Evolutionary conservation across 2,113 vertebrate genomes (phyloP).

Genomic region (Ovibos moschatus): DNA sequence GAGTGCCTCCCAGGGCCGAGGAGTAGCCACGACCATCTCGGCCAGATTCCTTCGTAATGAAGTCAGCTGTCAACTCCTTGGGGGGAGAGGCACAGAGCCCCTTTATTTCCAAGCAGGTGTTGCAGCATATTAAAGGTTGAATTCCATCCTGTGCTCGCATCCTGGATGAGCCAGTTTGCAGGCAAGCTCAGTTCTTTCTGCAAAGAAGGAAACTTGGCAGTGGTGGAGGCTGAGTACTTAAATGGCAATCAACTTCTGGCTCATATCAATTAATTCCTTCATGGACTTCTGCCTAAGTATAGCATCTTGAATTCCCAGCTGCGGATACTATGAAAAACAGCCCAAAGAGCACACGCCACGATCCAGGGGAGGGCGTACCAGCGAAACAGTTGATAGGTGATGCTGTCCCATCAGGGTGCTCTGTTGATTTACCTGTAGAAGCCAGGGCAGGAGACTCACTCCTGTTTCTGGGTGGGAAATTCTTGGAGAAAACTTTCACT

Average conservation of each 20-base stretch:
- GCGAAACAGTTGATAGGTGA: not conserved
- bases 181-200: slow-evolving; percentile 61
- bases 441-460: no score
- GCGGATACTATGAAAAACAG: slow-evolving; percentile 44
- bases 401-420: not conserved
- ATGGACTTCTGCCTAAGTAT: slow-evolving; percentile 74
- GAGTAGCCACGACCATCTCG: slow-evolving; percentile 21
- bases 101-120: slow-evolving; percentile 76
- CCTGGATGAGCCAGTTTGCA: slow-evolving; percentile 70
- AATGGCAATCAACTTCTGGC: slow-evolving; percentile 76
- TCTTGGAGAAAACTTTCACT: not conserved
- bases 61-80: slow-evolving; percentile 69
- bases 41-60: slow-evolving; percentile 63
- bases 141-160: slow-evolving; percentile 69
- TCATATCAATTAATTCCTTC: slow-evolving; percentile 76
- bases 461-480: not conserved
- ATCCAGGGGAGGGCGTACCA: not conserved
- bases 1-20: not conserved
- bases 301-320: slow-evolving; percentile 75
- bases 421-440: not conserved
- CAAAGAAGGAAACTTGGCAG: slow-evolving; percentile 71
- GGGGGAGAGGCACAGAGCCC: slow-evolving; percentile 58
- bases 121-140: slow-evolving; percentile 73
- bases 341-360: not conserved
- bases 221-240: slow-evolving; percentile 68